Conservation (phyloP, 2,113 vertebrate species). For the Alaudala cheleensis region DNA sequence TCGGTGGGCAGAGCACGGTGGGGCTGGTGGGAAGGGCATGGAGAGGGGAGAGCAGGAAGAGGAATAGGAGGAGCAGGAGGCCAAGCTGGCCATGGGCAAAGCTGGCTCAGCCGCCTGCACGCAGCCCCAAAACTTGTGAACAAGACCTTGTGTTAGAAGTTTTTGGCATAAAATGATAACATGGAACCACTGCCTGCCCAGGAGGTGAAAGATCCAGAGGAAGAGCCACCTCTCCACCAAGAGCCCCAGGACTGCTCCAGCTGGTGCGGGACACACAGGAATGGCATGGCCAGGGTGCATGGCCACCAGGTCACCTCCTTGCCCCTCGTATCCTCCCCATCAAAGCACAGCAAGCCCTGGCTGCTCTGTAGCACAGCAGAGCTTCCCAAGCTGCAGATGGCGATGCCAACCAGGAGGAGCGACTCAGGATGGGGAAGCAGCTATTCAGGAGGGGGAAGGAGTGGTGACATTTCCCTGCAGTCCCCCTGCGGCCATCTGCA, state of each 20-base stretch:
- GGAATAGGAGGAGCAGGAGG: not conserved
- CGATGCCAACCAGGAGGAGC: not conserved
- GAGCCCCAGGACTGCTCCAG: not conserved
- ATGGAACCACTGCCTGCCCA: not conserved
- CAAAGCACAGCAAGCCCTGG: not conserved
- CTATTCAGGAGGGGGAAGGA: not conserved
- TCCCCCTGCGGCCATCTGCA: conserved; percentile 13
- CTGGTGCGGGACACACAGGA: rapidly evolving
- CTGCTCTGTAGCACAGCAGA: not conserved
- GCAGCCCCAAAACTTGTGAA: rapidly evolving
- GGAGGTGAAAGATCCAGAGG: not conserved
- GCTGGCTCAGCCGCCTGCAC: not conserved
- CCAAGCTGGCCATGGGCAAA: not conserved
- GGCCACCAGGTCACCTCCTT: not conserved
- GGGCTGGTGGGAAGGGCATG: not conserved
- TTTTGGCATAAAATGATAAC: rapidly evolving
- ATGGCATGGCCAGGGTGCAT: rapidly evolving
- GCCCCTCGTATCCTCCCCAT: not conserved
- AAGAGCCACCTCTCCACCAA: rapidly evolving
- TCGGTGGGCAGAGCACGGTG: rapidly evolving
- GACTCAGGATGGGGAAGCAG: not conserved
- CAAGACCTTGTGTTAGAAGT: not conserved
- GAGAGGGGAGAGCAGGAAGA: not conserved
- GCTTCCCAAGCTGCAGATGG: not conserved
- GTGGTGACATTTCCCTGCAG: conserved; percentile 20